Base-by-base conservation (phyloP, 2,113 vertebrate species). In the Plecturocebus donacophilus region DNA sequence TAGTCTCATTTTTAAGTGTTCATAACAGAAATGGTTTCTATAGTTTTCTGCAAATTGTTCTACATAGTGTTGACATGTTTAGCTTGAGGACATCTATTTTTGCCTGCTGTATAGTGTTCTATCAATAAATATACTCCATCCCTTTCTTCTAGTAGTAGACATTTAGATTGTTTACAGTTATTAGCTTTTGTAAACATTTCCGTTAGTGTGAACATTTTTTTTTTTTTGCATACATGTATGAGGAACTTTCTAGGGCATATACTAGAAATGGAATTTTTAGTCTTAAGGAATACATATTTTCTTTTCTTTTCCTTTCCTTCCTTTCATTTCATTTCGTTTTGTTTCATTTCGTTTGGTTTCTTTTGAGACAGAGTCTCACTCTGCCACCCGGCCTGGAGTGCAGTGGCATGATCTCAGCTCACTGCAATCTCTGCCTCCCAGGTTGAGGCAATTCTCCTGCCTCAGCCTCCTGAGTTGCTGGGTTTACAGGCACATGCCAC, bases 1-100 rank as follows among this genome's bases (percentile, higher is more conserved):
- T 83, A 38, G 40, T 83, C 40, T 97, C 32, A 79, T 83, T 20
- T 9, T 93, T 92, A 76, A 52, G 32, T 75, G 58, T 92, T 97
- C n/a, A 47, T 76, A 82, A 77, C 52, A 77, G 68, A 90, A 58
- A 87, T 66, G 13, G 80, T 82, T 66, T 21, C 49, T 66, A 80
- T 54, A 80, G 54, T 94, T 95, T 96, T 56, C 45, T 79, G 56
- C 3, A 92, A 47, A 76, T 47, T 70, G 20, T 61, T 96, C 40
- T 85, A 25, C 27, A 87, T 85, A 6, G 45, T 42, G 47, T 88
- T 42, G 71, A 68, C 40, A 82, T 4, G 8, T 61, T 81, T 45
- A 77, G 32, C 38, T 75, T 30, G 61, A 42, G 45, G 52, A 58
- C 42, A 58, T 83, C 10, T 66, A 73, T 32, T 92, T 84, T 92